Base-by-base conservation (phyloP, 1,140 invertebrate species). In the Drosophila lacteicornis region DNA sequence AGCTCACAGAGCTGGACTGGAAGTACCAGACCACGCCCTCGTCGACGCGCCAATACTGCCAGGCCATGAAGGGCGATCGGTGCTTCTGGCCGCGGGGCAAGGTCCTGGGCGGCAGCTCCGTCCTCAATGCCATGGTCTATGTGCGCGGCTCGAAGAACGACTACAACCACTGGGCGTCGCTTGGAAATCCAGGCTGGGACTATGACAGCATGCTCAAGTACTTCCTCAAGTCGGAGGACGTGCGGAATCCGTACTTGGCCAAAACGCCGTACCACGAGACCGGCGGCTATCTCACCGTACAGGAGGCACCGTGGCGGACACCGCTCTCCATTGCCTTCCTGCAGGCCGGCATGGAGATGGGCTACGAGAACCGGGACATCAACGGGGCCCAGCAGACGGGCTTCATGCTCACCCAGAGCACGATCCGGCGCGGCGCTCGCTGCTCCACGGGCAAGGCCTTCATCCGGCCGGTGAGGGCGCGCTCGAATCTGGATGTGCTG, bases 101-200 rank as follows among this genome's bases (percentile, higher is more conserved):
- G 92, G 97, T 98, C 4, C 94, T 98, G 13, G 98, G 98, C n/a
- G 98, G 98, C 13, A 97, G 97, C 33, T 98, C 97, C 50, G 97
- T 98, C 0, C 94, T 99, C 1, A 99, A 99, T 92, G 98, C 98
- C 2, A 97, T 98, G 97, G 95, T 99, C 8, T 99, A 99, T 93
- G 96, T 99, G 0, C 95, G 98, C 46, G 98, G 98, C 25, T 98
- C 99, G 88, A 95, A 94, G 51, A 94, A 94, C 47, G 98, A 99
- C 91, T 99, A 98, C 93, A 97, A 99, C 91, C 94, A 96, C 9
- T 99, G 98, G 98, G 96, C 96, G 15, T 93, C 93, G 7, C 93
- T 97, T 50, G 98, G 98, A 0, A 99, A 99, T 77, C 93, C 94
- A 0, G 97, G 98, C 3, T 99, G 98, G 98, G 96, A 96, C 3